Base-by-base conservation (phyloP, 2,888 invertebrate species). In the Dione juno region DNA sequence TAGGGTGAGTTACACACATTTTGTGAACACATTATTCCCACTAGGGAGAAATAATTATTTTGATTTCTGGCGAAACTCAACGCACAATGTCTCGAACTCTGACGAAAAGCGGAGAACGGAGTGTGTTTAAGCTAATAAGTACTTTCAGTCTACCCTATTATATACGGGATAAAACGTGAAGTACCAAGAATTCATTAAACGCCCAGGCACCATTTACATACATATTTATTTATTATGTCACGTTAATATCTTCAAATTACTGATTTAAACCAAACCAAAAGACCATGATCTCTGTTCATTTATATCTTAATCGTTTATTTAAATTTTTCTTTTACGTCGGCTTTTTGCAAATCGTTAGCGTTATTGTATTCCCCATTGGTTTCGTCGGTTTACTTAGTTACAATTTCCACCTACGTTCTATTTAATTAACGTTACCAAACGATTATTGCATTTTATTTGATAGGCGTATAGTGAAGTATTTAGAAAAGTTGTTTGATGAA, bases 321-420 rank as follows among this genome's bases (percentile, higher is more conserved):
- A n/a, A 28, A 16, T 45, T 61, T 61, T n/a, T 10, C 10, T 11
- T 40, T 57, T 57, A 37, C 16, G 13, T 16, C 45, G 43, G 45
- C 28, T 61, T 64, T 66, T 70, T 65, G 61, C 52, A 72, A 69
- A 67, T 70, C 65, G 64, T 64, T 72, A 67, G 65, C 67, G 67
- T 61, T 61, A 70, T 64, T 64, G 16, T 64, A 59, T 52, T 59
- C 52, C 40, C 61, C 41, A 63, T 68, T 52, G 66, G n/a, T 37
- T 69, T 64, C 16, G 52, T 65, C n/a, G n/a, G n/a, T n/a, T n/a
- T n/a, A n/a, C n/a, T 63, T 69, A 67, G 70, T 72, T 70, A 72
- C 70, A 58, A 40, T 72, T 43, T 59, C 59, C 65, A 61, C 66
- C 50, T 45, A 61, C 59, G 57, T 61, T 50, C 19, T 61, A 67